Evolutionary conservation across 2,113 vertebrate species (phyloP).

Genomic region (Heptranchias perlo): DNA sequence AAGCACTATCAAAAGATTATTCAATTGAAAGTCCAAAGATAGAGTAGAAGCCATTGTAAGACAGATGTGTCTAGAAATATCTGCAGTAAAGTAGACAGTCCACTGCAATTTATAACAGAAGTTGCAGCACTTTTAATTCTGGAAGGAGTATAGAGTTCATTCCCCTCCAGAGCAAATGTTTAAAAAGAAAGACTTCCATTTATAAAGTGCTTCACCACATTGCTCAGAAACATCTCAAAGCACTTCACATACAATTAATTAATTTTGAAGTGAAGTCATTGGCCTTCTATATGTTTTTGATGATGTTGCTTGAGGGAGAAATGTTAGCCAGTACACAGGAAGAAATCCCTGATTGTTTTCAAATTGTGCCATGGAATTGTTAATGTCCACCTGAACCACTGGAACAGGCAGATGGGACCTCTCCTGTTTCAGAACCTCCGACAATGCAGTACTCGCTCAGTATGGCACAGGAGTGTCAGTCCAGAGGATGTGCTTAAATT

Average conservation of each 20-base stretch:
- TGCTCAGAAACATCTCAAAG: neutral
- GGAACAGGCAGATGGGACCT: neutral
- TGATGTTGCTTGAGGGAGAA: neutral
- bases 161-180: neutral
- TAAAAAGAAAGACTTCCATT: neutral
- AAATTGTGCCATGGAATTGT: neutral
- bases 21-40: constrained; percentile 22
- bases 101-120: neutral
- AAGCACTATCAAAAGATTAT: constrained; percentile 38
- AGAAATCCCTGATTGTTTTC: neutral
- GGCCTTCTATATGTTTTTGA: neutral
- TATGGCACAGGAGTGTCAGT: neutral
- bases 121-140: neutral
- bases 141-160: neutral
- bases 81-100: constrained; percentile 1
- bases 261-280: neutral
- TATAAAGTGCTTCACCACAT: neutral
- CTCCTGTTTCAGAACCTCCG: neutral
- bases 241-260: neutral
- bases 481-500: neutral
- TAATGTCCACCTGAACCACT: neutral
- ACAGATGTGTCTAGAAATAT: constrained; percentile 27
- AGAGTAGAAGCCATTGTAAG: constrained; percentile 27
- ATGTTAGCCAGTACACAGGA: neutral
- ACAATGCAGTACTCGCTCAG: neutral